phyloP scores from a whole-genome alignment of 2,888 invertebrate genomes.

The Volucella bombylans region DNA sequence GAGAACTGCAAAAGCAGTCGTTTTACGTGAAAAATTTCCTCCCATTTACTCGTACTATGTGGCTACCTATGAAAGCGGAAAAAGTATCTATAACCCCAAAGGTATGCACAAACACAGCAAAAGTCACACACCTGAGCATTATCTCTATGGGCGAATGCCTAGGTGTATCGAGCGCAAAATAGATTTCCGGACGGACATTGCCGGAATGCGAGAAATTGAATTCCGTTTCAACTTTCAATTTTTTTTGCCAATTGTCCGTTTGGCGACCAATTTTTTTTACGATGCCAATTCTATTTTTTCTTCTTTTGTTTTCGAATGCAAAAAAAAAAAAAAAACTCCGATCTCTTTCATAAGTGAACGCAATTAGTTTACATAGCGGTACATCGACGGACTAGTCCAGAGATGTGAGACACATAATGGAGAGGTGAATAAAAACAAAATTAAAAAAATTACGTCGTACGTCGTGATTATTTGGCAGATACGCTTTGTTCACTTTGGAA shows the following conservation, averaged over 20 bases:
- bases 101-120: too few relatives aligned
- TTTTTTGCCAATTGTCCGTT: slow-evolving; percentile 7
- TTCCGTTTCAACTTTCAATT: slow-evolving; percentile 44
- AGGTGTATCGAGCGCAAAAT: background rate
- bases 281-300: background rate
- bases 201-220: slow-evolving; percentile 43
- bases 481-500: slow-evolving; percentile 53
- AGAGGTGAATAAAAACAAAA: slow-evolving; percentile 21
- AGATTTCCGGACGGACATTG: slow-evolving; percentile 17
- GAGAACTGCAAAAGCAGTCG: background rate
- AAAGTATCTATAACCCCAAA: slow-evolving; percentile 20
- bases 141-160: slow-evolving; percentile 20
- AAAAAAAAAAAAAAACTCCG: slow-evolving; percentile 20
- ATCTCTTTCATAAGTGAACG: slow-evolving; percentile 58
- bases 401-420: slow-evolving; percentile 42
- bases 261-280: slow-evolving; percentile 12
- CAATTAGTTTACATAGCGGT: slow-evolving; percentile 68
- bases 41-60: background rate
- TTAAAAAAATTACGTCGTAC: slow-evolving; percentile 1
- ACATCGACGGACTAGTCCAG: background rate
- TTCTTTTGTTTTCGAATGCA: slow-evolving; percentile 4
- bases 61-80: slow-evolving; percentile 35
- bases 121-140: slow-evolving; percentile 25
- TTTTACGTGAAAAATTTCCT: background rate
- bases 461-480: slow-evolving; percentile 57